A percentile compares a stretch with the other conserved stretches of the same genome.
phyloP scores from a whole-genome alignment of 2,113 vertebrate species.

The Eonycteris spelaea region DNA sequence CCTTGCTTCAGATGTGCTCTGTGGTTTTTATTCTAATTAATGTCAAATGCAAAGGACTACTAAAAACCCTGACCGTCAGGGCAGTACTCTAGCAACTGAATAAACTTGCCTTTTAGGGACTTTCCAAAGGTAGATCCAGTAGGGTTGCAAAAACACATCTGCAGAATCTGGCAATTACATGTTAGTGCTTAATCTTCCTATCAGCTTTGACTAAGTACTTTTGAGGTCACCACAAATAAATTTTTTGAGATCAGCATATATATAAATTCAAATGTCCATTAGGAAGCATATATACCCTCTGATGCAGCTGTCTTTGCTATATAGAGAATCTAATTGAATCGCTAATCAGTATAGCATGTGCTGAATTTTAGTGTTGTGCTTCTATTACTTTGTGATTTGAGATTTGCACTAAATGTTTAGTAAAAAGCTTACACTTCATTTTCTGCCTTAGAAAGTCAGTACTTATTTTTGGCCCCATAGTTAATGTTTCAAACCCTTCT shows the following conservation, averaged over 20 bases:
- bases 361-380: conserved; percentile 55
- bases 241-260: conserved; percentile 66
- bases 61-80: not conserved
- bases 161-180: not conserved
- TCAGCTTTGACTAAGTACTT: conserved; percentile 47
- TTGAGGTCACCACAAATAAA: conserved; percentile 59
- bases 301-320: conserved; percentile 78
- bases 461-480: not conserved
- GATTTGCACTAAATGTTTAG: conserved; percentile 50
- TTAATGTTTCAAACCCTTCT: not conserved
- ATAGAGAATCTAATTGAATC: conserved; percentile 64
- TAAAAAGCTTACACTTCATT: conserved; percentile 45
- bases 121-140: not conserved
- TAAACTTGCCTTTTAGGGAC: not conserved
- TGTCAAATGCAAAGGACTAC: not conserved
- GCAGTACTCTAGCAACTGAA: not conserved
- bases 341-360: not conserved
- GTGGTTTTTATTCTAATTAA: not conserved
- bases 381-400: conserved; percentile 60
- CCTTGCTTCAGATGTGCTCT: not conserved
- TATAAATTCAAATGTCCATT: conserved; percentile 71
- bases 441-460: conserved; percentile 56
- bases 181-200: conserved; percentile 49
- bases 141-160: not conserved
- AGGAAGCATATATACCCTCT: not conserved